Evolutionary conservation across 2,797 vertebrate species (phyloP), one percentile per base, ranked within the genome.

Genomic region (Takifugu rubripes): DNA sequence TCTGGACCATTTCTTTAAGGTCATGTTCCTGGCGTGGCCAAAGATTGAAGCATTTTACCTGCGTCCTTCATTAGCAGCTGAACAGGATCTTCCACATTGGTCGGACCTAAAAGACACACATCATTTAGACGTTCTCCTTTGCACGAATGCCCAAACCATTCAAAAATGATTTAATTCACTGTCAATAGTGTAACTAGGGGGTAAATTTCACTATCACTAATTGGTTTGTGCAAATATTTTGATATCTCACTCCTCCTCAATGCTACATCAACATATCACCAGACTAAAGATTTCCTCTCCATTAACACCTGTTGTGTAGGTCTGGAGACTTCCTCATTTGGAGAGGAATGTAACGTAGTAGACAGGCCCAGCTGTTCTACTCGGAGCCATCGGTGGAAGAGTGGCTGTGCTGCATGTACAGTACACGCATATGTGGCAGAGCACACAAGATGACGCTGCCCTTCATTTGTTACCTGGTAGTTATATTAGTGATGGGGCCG

Each of bases 11-110:
- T 33, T 33, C 3, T 48, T 47, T 47, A 25, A 47, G 12, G 24
- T 11, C 33, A 33, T 33, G 8, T 33, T 33, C 3, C 33, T 33
- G 33, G 11, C 9, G 33, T 15, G 42, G 42, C 42, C 16, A 43
- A n/a, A 47, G 45, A 17, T 10, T 11, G 5, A 49, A 48, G 3
- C 11, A 3, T 56, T 61, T 48, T 3, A 99, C 97, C 97, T 76
- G 97, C 95, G 90, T 99, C 97, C 89, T 99, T 99, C 84, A 99
- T 94, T 64, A 95, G 88, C 71, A 99, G 58, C 79, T 92, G 90
- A 82, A 88, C 93, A 24, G 91, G 84, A 76, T 99, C 91, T 82
- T 96, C 94, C 62, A 95, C 71, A 51, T 90, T 92, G 40, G 93
- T 93, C 51, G 94, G 90, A 11, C 94, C 96, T 99, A 75, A 87